Evolutionary conservation across 1,140 invertebrate genomes (phyloP), one percentile per base, ranked within the genome.

Genomic region (Drosophila varians): DNA sequence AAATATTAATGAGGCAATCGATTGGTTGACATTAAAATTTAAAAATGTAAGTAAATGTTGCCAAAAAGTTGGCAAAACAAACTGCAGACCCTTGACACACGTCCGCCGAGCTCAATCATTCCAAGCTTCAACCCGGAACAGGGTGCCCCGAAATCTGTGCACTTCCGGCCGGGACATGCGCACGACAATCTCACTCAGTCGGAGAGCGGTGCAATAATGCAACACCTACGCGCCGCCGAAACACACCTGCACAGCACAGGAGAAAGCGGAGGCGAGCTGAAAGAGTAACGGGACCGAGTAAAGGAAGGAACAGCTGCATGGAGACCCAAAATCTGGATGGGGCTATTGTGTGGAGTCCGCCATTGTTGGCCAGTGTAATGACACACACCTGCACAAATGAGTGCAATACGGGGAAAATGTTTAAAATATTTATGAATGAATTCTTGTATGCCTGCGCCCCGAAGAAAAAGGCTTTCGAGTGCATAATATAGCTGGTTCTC

Each of bases 371-470:
- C 64, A 83, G 79, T 83, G 74, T 84, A 78, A 82, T 36, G 55
- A 19, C 46, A 58, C 55, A 69, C 71, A 68, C 49, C 42, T 38
- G 25, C 60, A 54, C 43, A 34, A 47, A 53, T 38, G 56, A 23
- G 23, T 26, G 43, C 23, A 16, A 48, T 36, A 34, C 31, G 36
- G 19, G 19, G 51, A 31, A 65, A 58, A 31, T 52, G 51, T 38
- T 71, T 84, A 65, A 84, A 84, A 84, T 72, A 84, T 83, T 84
- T 72, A 83, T 83, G 65, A 83, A 82, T 83, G 77, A 77, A 77
- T 69, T 77, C 58, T 76, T 53, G 51, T 66, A 55, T 57, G 66
- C 52, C 60, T 4, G 28, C 2, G 28, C 28, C n/a, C 28, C n/a
- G 28, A 31, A 31, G 28, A 31, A 31, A 11, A 31, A 4, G 9